Evolutionary conservation across 2,888 invertebrate genomes (phyloP).

Genomic region (Sphaeridia pumilis): DNA sequence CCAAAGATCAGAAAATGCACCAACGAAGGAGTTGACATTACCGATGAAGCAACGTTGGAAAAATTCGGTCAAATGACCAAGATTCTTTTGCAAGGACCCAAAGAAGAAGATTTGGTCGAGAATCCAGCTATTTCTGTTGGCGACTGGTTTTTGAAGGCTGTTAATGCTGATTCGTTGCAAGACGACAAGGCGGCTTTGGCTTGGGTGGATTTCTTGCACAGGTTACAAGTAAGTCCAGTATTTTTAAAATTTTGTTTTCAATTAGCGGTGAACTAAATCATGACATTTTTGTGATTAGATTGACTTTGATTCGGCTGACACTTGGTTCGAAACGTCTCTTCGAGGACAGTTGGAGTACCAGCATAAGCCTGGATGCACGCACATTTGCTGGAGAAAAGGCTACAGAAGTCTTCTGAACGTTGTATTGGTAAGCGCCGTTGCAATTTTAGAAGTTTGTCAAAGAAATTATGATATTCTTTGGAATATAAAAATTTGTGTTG

Average conservation of each 20-base stretch:
- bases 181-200: not conserved
- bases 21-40: not conserved
- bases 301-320: constrained; percentile 49
- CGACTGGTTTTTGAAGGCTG: constrained; percentile 10
- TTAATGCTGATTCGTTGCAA: not conserved
- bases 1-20: constrained; percentile 1
- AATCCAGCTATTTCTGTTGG: constrained; percentile 1
- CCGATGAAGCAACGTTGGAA: not conserved
- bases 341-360: constrained; percentile 51
- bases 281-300: constrained; percentile 38
- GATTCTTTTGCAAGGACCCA: constrained; percentile 1
- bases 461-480: too few species aligned
- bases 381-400: constrained; percentile 59
- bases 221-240: not conserved
- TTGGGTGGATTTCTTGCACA: constrained; percentile 7
- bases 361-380: constrained; percentile 56
- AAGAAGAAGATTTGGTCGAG: not conserved
- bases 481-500: not conserved
- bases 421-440: constrained; percentile 18
- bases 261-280: not conserved
- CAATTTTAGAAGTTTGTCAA: constrained; percentile 7
- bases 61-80: constrained; percentile 1
- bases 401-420: constrained; percentile 25
- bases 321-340: constrained; percentile 56
- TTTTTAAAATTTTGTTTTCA: not conserved